These are phyloP conservation scores for Leucophenga montana DNA, from an alignment of 2,888 invertebrate species.

Conservation along the genomic window DNA sequence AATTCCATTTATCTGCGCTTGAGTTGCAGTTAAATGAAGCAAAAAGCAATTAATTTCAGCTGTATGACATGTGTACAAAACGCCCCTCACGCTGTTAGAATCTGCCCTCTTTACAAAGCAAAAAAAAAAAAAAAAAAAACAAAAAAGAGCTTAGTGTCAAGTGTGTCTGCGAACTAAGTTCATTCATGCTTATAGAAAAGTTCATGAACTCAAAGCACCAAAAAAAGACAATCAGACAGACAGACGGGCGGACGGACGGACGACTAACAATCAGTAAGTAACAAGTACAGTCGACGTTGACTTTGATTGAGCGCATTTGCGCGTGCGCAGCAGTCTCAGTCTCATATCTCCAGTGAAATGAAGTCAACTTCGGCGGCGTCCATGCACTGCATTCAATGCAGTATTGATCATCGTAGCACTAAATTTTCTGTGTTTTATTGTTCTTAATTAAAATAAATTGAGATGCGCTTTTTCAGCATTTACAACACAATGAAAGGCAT, in stretches of 20 bases:
- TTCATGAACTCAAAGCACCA: slow-evolving; percentile 40
- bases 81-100: neutral
- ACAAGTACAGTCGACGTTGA: slow-evolving; percentile 5
- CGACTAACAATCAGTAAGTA: no score
- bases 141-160: neutral
- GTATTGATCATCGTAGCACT: slow-evolving; percentile 4
- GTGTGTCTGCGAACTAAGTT: slow-evolving; percentile 8
- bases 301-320: slow-evolving; percentile 42
- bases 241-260: no score
- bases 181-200: slow-evolving; percentile 19
- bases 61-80: neutral
- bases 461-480: slow-evolving; percentile 69
- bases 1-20: neutral
- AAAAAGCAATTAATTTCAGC: neutral
- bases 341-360: neutral
- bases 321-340: slow-evolving; percentile 23
- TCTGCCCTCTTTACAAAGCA: neutral
- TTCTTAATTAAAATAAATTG: slow-evolving; percentile 72
- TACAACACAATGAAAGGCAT: slow-evolving; percentile 57
- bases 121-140: no score
- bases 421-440: slow-evolving; percentile 58
- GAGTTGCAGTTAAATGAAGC: neutral
- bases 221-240: neutral
- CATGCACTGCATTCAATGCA: neutral
- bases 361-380: neutral